phyloP scores from a whole-genome alignment of 2,113 vertebrate genomes.

The Epinephelus moara region DNA sequence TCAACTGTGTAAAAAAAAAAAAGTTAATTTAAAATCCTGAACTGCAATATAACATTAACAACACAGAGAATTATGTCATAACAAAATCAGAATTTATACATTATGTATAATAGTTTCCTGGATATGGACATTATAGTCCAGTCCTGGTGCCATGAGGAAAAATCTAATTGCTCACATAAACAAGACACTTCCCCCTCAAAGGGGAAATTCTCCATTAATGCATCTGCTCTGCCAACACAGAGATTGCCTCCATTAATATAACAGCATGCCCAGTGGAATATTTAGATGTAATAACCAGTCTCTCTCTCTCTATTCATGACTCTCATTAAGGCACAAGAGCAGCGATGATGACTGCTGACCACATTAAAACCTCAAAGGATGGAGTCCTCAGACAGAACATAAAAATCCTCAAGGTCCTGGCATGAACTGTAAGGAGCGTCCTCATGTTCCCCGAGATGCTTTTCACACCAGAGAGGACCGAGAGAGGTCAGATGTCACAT shows the following conservation, averaged over 20 bases:
- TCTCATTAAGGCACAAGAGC: slow-evolving; percentile 47
- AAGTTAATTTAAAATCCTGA: not conserved
- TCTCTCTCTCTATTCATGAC: slow-evolving; percentile 45
- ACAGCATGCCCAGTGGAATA: slow-evolving; percentile 45
- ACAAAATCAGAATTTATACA: not conserved
- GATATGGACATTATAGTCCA: slow-evolving; percentile 9
- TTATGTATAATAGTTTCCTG: not conserved
- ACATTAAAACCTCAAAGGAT: not conserved
- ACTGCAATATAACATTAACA: slow-evolving; percentile 3
- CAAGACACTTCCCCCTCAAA: slow-evolving; percentile 14
- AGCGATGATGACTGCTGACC: not conserved
- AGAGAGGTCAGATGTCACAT: not conserved
- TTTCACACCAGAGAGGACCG: not conserved
- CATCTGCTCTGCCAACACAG: slow-evolving; percentile 21
- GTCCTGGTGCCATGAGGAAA: slow-evolving; percentile 13
- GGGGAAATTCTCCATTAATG: slow-evolving; percentile 9
- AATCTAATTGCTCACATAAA: slow-evolving; percentile 40
- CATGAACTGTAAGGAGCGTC: not conserved
- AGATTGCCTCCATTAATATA: slow-evolving; percentile 38
- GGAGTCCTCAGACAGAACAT: not conserved
- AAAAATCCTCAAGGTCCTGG: not conserved
- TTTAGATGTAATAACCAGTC: slow-evolving; percentile 48
- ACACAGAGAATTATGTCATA: not conserved
- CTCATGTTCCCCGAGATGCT: not conserved
- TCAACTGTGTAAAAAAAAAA: not conserved